These are phyloP conservation scores for Chymomyza costata DNA, from an alignment of 1,140 invertebrate species.

Conservation along the genomic window DNA sequence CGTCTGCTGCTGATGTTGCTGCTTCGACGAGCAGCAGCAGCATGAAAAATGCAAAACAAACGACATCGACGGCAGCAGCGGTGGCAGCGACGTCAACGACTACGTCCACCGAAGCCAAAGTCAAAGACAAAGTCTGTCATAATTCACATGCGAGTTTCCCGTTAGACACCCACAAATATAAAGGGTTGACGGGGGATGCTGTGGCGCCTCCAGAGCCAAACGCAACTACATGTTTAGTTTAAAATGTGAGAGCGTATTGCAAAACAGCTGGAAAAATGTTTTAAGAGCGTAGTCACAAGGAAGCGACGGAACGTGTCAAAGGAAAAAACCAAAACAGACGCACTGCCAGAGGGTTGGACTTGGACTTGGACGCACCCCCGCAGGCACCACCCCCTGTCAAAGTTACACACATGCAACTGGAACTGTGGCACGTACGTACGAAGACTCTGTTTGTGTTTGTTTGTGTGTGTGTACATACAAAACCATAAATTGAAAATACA, in stretches of 20 bases:
- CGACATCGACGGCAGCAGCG: slow-evolving; percentile 32
- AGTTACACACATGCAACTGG: no score
- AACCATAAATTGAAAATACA: slow-evolving; percentile 65
- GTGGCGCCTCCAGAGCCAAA: background rate
- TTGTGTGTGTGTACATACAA: slow-evolving; percentile 42
- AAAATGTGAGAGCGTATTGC: no score
- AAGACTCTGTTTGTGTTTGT: slow-evolving; percentile 1
- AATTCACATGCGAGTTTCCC: slow-evolving; percentile 57
- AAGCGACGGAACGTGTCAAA: no score
- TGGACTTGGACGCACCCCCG: slow-evolving; percentile 15
- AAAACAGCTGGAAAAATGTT: slow-evolving; percentile 60
- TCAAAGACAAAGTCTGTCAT: slow-evolving; percentile 69
- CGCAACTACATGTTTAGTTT: slow-evolving; percentile 58
- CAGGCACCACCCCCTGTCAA: background rate
- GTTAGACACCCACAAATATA: slow-evolving; percentile 1
- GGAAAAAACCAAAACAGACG: no score
- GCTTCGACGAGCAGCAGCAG: slow-evolving; percentile 12
- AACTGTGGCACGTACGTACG: no score
- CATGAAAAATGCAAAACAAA: slow-evolving; percentile 73
- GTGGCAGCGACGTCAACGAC: slow-evolving; percentile 19
- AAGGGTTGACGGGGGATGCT: slow-evolving; percentile 1
- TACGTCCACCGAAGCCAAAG: slow-evolving; percentile 26
- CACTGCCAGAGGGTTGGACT: slow-evolving; percentile 23
- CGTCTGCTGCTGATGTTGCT: slow-evolving; percentile 57
- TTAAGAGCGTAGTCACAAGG: slow-evolving; percentile 64